Base-by-base conservation (phyloP, 2,797 vertebrate species). In the Enteromius anoplus region DNA sequence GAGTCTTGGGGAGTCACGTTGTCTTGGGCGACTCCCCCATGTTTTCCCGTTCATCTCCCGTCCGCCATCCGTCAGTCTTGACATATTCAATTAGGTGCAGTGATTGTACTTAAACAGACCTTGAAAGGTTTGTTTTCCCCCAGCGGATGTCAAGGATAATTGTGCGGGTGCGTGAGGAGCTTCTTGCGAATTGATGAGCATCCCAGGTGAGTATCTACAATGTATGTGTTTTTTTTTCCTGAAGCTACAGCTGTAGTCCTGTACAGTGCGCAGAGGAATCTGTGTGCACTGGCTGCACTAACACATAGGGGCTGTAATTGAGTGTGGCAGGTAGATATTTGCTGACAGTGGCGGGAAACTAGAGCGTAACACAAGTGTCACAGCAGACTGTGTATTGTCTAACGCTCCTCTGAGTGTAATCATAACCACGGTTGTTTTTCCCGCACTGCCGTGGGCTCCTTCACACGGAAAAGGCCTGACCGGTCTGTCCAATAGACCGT, bases 41-140 rank as follows among this genome's bases (percentile, higher is more conserved):
- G 64, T 80, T 84, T 84, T 83, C 62, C 7, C 66, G 53, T 69
- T 73, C 60, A 68, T 69, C 66, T 77, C 34, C 73, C 68, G 66
- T 69, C 79, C 65, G 40, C 82, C 85, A 90, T 90, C 86, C 83
- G 68, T 88, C 87, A 87, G 75, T 79, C 78, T 72, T 83, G 85
- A 85, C 86, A 86, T 86, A 88, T 88, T 88, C 82, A 88, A 87
- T 90, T 88, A 90, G 85, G 78, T 88, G 75, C 84, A 70, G 85
- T 88, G 89, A 90, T 90, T 90, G 86, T 88, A 86, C 89, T 88
- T 88, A 90, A 87, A 90, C 87, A 88, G 87, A 90, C 87, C 87
- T 88, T 90, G 89, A 88, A 88, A 81, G 84, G 81, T 90, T 88
- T 88, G 87, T 90, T 90, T 90, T 86, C 84, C 87, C 86, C 79